Percentiles rank a stretch among this genome's conserved stretches.
Conservation (phyloP, 1,140 invertebrate species). For the Trissolcus basalis region DNA sequence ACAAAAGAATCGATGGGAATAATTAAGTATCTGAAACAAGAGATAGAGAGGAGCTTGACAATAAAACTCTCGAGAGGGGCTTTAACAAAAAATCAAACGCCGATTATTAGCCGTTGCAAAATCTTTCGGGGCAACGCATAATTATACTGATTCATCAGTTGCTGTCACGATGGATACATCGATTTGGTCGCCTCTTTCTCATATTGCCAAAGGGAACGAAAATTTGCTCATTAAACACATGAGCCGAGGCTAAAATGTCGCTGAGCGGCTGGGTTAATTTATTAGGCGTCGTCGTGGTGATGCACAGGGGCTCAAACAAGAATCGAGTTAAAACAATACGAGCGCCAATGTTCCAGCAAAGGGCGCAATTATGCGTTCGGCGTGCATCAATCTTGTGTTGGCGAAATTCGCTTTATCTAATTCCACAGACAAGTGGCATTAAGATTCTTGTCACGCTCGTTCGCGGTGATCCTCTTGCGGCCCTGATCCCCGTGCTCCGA, state of each 20-base stretch:
- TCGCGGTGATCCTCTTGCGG: slow-evolving; percentile 38
- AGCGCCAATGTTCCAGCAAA: slow-evolving; percentile 12
- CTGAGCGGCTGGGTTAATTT: slow-evolving; percentile 21
- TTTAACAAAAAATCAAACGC: slow-evolving; percentile 10
- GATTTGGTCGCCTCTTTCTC: slow-evolving; percentile 1
- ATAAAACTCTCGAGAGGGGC: no score
- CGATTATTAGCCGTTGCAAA: slow-evolving; percentile 27
- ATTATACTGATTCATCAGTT: slow-evolving; percentile 11
- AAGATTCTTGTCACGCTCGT: slow-evolving; percentile 46
- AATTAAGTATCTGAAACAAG: no score
- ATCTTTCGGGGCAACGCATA: slow-evolving; percentile 1
- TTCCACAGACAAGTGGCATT: slow-evolving; percentile 25
- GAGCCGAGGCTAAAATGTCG: slow-evolving; percentile 24
- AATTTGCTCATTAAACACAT: slow-evolving; percentile 23
- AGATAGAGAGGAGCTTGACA: no score
- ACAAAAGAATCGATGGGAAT: no score
- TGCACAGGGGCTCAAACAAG: slow-evolving; percentile 29
- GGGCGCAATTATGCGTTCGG: slow-evolving; percentile 22
- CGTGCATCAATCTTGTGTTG: slow-evolving; percentile 30
- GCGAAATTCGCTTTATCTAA: slow-evolving; percentile 42
- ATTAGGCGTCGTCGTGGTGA: slow-evolving; percentile 7
- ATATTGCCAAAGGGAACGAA: slow-evolving; percentile 2
- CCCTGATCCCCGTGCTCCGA: slow-evolving; percentile 24
- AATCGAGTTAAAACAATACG: slow-evolving; percentile 18
- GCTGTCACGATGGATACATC: slow-evolving; percentile 4